phyloP scores from a whole-genome alignment of 2,797 vertebrate genomes.

The Amblyraja radiata region DNA sequence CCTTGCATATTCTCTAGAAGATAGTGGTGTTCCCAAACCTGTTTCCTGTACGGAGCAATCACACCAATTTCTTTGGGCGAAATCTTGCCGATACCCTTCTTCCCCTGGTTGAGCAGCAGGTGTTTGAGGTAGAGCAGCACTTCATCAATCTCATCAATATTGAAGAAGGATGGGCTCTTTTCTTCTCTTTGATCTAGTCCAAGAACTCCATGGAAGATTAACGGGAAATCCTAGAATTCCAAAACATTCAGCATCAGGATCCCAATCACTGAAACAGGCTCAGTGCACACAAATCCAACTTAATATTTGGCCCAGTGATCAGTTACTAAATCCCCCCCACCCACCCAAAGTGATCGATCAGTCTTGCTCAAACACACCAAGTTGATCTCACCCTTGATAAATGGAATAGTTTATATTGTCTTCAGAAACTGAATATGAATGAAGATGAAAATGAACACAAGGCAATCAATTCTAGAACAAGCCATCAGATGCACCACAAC shows the following conservation, averaged over 20 bases:
- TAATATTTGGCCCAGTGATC: background rate
- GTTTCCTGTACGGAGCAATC: conserved; percentile 90
- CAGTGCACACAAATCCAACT: background rate
- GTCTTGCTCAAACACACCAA: background rate
- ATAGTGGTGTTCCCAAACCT: conserved; percentile 59
- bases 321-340: background rate
- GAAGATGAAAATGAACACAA: no score
- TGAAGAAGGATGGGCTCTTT: conserved; percentile 88
- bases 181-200: conserved; percentile 71
- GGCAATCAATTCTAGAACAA: no score
- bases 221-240: conserved; percentile 69
- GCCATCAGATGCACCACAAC: no score
- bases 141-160: conserved; percentile 69
- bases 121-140: conserved; percentile 70
- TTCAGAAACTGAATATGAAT: no score
- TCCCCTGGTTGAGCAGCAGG: conserved; percentile 65
- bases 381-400: no score
- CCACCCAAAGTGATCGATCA: background rate
- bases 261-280: background rate
- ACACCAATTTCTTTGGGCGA: conserved; percentile 73
- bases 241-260: background rate
- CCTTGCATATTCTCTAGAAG: background rate
- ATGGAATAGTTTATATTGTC: no score
- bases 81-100: conserved; percentile 56
- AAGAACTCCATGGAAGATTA: conserved; percentile 80